Evolutionary conservation across 2,797 vertebrate genomes (phyloP), one percentile per base, ranked within the genome.

Genomic region (Hafferia zeledoni): DNA sequence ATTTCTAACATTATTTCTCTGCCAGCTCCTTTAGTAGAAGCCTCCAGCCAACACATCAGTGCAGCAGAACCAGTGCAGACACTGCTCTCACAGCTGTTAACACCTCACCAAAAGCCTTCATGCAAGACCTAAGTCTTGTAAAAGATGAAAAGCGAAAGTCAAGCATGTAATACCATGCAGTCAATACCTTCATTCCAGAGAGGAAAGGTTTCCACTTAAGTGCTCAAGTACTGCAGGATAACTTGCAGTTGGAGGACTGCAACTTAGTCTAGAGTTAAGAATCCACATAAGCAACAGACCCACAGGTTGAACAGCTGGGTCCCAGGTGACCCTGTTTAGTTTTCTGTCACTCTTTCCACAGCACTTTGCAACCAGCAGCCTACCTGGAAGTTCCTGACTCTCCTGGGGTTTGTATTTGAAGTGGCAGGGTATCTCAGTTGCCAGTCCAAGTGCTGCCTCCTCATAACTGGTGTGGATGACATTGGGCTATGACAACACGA

Each of bases 381-480:
- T 96, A 96, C 96, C 95, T 97, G 85, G 20, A 46, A 16, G 31
- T 4, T 93, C 55, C 77, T 30, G 70, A 9, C 61, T 50, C 65
- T 83, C 52, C 80, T 1, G 3, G 19, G 41, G 7, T 20, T 11
- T n/a, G 5, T 33, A 11, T 35, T 46, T 57, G 91, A 52, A 37
- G 71, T 15, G 46, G 30, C n/a, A 87, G 76, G 74, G 70, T 28
- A 50, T 52, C 59, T 83, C 59, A 56, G 24, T 6, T 61, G 85
- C 81, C 91, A 71, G 49, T 43, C 53, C 59, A 79, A 65, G 24
- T 27, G 63, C 71, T 91, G 88, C 75, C 57, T 89, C 43, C 30
- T 65, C 31, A n/a, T 20, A 64, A 53, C 35, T 22, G 63, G 25
- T 39, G 41, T 6, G 2, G 47, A 22, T 44, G 63, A 35, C 14